These are phyloP conservation scores for Entomobrya proxima DNA, from an alignment of 2,888 invertebrate species.

Conservation along the genomic window DNA sequence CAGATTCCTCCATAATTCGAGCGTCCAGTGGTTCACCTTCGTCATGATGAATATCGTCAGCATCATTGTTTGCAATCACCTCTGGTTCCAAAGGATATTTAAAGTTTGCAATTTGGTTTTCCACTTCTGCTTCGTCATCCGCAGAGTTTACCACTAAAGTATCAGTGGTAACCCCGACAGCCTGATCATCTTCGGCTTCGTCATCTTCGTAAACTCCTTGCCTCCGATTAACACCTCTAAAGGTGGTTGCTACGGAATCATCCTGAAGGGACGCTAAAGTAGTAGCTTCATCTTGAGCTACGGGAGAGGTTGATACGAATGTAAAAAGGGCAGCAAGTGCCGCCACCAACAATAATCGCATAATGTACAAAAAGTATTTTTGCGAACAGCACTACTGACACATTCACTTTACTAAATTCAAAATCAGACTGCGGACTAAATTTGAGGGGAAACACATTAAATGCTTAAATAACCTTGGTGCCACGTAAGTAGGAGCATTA, in stretches of 20 bases:
- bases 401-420: slow-evolving; percentile 28
- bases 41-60: slow-evolving; percentile 34
- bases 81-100: slow-evolving; percentile 68
- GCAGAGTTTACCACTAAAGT: background rate
- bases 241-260: too few species aligned
- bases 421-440: slow-evolving; percentile 55
- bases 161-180: background rate
- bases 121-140: slow-evolving; percentile 22
- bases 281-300: slow-evolving; percentile 15
- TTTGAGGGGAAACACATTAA: background rate
- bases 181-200: background rate
- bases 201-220: slow-evolving; percentile 26
- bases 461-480: slow-evolving; percentile 59
- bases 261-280: too few species aligned
- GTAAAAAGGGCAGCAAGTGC: background rate
- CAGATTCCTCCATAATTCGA: slow-evolving; percentile 49
- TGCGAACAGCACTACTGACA: background rate
- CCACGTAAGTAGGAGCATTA: background rate
- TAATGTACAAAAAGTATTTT: background rate
- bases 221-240: background rate
- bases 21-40: slow-evolving; percentile 54
- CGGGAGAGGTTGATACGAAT: slow-evolving; percentile 27
- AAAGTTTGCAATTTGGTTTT: slow-evolving; percentile 51
- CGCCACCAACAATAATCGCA: slow-evolving; percentile 35
- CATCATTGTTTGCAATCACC: background rate